Evolutionary conservation across 2,113 vertebrate genomes (phyloP), one percentile per base, ranked within the genome.

Genomic region (Festucalex cinctus): DNA sequence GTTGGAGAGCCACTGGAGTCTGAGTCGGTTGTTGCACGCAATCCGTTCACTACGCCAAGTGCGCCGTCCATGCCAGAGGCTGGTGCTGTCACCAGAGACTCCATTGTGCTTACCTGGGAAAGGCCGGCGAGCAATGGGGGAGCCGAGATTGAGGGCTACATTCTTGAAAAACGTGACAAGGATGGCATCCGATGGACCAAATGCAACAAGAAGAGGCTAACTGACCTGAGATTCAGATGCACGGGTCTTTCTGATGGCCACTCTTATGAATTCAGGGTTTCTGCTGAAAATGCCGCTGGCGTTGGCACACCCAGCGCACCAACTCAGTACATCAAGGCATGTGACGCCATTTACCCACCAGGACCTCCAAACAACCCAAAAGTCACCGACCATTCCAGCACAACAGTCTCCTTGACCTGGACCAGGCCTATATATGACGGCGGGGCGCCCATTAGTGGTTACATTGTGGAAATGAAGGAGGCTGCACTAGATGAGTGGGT

Each of bases 151-250:
- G 97, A 99, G 70, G 94, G 95, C 44, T 99, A 97, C 70, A 80
- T 98, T 70, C 92, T 99, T 87, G 97, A 99, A 90, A 99, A 99
- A 85, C 93, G 97, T 84, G 96, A 98, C 74, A 99, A 98, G 87
- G 96, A 97, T 83, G 96, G 97, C 26, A 81, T 99, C 58, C 90
- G 97, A 71, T 99, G 97, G 97, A 93, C 91, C 65, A 99, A 98
- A 69, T 98, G 97, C 85, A 98, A 98, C 87, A 98, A 95, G 88
- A 98, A 98, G 87, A 94, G 93, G 73, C 82, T 99, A 61, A 94
- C 66, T 36, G 97, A 98, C 75, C 83, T 96, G 56, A 83, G 97
- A 76, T 93, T 96, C 84, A 94, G 97, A 91, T 95, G 91, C 62
- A 91, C 92, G 64, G 96, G 96, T 54, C 94, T 99, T 76, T 93